phyloP scores from a whole-genome alignment of 2,113 vertebrate genomes.

The Callaeas wilsoni region DNA sequence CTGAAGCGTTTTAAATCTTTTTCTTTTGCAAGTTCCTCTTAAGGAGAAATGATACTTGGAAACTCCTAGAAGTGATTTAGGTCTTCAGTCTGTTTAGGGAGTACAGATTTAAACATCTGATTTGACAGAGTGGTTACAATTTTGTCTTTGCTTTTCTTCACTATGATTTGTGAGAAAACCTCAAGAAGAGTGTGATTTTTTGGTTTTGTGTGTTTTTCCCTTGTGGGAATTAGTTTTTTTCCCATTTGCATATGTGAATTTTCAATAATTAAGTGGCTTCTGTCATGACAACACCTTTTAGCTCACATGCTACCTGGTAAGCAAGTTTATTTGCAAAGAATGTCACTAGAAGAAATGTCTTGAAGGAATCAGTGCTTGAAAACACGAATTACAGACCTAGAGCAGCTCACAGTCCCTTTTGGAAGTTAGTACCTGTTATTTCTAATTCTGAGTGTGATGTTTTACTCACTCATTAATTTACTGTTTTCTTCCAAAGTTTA shows the following conservation, averaged over 20 bases:
- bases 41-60: not conserved
- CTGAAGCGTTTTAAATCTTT: not conserved
- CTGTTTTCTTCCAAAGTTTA: not conserved
- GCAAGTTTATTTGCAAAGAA: not conserved
- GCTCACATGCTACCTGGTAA: not conserved
- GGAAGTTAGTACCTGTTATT: not conserved
- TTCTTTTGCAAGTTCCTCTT: not conserved
- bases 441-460: not conserved
- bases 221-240: not conserved
- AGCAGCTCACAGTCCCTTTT: not conserved
- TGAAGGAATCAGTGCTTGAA: not conserved
- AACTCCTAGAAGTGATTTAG: not conserved
- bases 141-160: not conserved
- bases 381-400: not conserved
- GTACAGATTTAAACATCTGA: not conserved
- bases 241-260: not conserved
- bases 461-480: not conserved
- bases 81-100: not conserved
- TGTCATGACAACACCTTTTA: not conserved
- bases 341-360: not conserved
- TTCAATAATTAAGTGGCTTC: conserved; percentile 29
- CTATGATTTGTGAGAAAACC: not conserved
- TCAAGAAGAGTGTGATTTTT: not conserved
- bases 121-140: not conserved
- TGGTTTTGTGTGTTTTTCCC: not conserved